phyloP scores from a whole-genome alignment of 2,888 invertebrate species.

The Miltochrista miniata region DNA sequence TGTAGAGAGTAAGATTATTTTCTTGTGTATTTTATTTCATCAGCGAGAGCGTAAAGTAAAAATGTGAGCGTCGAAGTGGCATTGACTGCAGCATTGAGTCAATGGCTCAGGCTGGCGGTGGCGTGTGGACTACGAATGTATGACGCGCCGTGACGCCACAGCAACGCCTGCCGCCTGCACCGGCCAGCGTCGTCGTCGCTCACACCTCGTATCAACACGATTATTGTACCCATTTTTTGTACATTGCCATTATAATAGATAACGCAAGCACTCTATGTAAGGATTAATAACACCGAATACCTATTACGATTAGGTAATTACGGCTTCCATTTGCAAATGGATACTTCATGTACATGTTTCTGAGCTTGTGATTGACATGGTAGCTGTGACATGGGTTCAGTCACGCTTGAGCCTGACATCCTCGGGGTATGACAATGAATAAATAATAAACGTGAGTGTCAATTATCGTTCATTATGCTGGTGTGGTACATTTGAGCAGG shows the following conservation, averaged over 20 bases:
- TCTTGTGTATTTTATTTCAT: constrained; percentile 7
- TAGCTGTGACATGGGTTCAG: constrained; percentile 9
- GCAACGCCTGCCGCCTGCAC: constrained; percentile 26
- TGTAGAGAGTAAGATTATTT: neutral
- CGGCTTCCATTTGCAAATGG: neutral
- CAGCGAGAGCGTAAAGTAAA: constrained; percentile 24
- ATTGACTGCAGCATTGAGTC: constrained; percentile 41
- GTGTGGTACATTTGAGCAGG: constrained; percentile 32
- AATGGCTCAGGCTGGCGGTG: constrained; percentile 36
- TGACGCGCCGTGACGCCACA: constrained; percentile 40
- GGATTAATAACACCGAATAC: neutral
- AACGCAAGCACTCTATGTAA: neutral
- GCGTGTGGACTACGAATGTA: constrained; percentile 28
- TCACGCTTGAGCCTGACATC: constrained; percentile 8
- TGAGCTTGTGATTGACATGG: constrained; percentile 10
- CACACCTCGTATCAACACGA: constrained; percentile 18
- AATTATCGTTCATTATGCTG: constrained; percentile 23
- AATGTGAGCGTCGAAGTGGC: constrained; percentile 24
- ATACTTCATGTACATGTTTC: neutral
- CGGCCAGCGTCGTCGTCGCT: constrained; percentile 7
- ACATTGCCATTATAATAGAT: neutral
- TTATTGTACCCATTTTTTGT: constrained; percentile 11
- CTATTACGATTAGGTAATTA: neutral
- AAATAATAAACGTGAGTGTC: constrained; percentile 16
- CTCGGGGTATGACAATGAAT: constrained; percentile 9